These are phyloP conservation scores for Coregonus clupeaformis DNA, from an alignment of 2,113 vertebrate genomes.

Conservation along the genomic window DNA sequence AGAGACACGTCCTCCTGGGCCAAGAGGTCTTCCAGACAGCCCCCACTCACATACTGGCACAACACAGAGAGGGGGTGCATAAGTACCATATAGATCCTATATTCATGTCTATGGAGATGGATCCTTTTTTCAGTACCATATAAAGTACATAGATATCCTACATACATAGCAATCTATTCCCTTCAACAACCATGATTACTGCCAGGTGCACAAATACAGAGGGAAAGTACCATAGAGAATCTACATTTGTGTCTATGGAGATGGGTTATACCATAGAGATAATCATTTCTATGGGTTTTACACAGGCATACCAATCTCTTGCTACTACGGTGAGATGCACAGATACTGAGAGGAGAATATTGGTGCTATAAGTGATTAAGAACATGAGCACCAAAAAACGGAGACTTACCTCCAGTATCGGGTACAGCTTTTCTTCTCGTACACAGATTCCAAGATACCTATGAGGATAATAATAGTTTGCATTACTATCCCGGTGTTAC, in stretches of 20 bases:
- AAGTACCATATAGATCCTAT: conserved; percentile 27
- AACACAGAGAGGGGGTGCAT: conserved; percentile 4
- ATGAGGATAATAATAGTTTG: conserved; percentile 5
- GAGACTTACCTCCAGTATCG: conserved; percentile 76
- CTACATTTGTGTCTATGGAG: no score
- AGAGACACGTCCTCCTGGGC: conserved; percentile 77
- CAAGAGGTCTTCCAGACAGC: conserved; percentile 84
- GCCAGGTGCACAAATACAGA: no score
- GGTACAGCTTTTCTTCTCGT: conserved; percentile 76
- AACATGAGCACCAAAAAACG: no score
- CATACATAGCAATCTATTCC: no score
- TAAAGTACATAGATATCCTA: no score
- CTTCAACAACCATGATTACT: no score
- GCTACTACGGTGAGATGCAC: no score
- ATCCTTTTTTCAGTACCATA: no score
- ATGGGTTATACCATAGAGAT: no score
- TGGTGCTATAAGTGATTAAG: neutral
- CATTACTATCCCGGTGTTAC: neutral
- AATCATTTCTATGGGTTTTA: no score
- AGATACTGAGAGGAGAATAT: neutral
- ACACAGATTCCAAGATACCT: conserved; percentile 80
- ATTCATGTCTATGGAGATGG: no score
- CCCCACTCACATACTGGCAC: conserved; percentile 82
- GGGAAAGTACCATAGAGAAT: no score
- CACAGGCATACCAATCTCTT: neutral